phyloP scores from a whole-genome alignment of 2,888 invertebrate genomes.

The Polietes domitor region DNA sequence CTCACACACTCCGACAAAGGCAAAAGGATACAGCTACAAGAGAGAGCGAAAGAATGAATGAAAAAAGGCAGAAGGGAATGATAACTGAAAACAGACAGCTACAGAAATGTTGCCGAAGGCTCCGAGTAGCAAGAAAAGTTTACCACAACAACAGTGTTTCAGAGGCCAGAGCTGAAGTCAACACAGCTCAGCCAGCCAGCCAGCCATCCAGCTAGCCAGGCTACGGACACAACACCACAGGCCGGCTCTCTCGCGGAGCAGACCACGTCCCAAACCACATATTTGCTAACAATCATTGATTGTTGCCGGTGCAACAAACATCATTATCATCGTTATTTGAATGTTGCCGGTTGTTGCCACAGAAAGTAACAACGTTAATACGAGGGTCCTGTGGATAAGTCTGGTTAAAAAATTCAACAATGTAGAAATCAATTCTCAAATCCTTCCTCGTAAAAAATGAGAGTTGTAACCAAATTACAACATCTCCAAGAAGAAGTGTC shows the following conservation, averaged over 20 bases:
- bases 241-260: not conserved
- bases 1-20: not conserved
- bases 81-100: constrained; percentile 10
- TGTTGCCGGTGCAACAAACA: not conserved
- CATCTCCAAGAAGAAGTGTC: too few species aligned
- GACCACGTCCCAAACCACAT: not conserved
- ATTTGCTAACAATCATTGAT: constrained; percentile 25
- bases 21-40: constrained; percentile 17
- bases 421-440: too few species aligned
- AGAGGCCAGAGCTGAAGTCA: not conserved
- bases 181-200: not conserved
- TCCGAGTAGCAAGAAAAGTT: not conserved
- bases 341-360: constrained; percentile 5
- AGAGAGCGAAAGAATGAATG: not conserved
- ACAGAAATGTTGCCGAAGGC: not conserved
- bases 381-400: not conserved
- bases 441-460: too few species aligned
- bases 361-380: not conserved
- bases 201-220: not conserved
- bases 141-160: too few species aligned
- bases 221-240: not conserved
- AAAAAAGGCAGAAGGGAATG: not conserved
- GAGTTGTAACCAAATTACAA: too few species aligned
- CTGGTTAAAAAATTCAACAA: too few species aligned
- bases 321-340: constrained; percentile 30